Evolutionary conservation across 64 coral and sea anemone genomes (phyloP).

Genomic region (Cladopsammia gracilis): DNA sequence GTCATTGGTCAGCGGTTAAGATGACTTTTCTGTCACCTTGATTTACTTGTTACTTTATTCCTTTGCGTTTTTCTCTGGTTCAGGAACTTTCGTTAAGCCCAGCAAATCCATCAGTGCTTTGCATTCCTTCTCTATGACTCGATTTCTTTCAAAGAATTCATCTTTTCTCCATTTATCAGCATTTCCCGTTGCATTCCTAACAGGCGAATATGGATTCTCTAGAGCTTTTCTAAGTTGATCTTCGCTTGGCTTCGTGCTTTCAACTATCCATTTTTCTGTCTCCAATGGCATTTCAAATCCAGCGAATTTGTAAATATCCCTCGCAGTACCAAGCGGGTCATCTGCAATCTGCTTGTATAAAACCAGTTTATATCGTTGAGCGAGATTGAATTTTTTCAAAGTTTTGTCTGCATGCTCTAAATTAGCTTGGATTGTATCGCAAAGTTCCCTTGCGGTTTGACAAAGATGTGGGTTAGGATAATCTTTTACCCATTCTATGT

Average conservation of each 20-base stretch:
- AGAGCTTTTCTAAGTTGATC: neutral
- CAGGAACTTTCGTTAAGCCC: conserved; percentile 14
- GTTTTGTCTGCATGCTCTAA: conserved; percentile 6
- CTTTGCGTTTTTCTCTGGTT: neutral
- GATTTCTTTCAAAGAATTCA: neutral
- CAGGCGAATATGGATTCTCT: conserved; percentile 27
- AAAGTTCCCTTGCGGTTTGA: neutral
- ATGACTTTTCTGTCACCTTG: too few relatives aligned
- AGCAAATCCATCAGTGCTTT: conserved; percentile 9
- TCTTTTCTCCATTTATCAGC: conserved; percentile 56
- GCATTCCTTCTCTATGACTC: conserved; percentile 50
- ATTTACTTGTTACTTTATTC: too few relatives aligned
- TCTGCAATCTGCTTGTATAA: conserved; percentile 46
- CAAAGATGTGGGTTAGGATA: neutral
- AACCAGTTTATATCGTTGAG: conserved; percentile 28
- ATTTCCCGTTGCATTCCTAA: conserved; percentile 60
- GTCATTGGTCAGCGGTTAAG: too few relatives aligned
- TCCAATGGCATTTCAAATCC: conserved; percentile 24
- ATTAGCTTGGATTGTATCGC: conserved; percentile 2
- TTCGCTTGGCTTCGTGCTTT: conserved; percentile 39
- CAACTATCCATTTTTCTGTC: conserved; percentile 28
- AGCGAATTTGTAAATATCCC: conserved; percentile 53
- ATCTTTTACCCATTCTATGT: conserved; percentile 31
- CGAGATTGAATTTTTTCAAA: conserved; percentile 7
- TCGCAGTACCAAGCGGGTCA: conserved; percentile 41